Evolutionary conservation across 2,888 invertebrate species (phyloP), one percentile per base, ranked within the genome.

Genomic region (Rapana venosa): DNA sequence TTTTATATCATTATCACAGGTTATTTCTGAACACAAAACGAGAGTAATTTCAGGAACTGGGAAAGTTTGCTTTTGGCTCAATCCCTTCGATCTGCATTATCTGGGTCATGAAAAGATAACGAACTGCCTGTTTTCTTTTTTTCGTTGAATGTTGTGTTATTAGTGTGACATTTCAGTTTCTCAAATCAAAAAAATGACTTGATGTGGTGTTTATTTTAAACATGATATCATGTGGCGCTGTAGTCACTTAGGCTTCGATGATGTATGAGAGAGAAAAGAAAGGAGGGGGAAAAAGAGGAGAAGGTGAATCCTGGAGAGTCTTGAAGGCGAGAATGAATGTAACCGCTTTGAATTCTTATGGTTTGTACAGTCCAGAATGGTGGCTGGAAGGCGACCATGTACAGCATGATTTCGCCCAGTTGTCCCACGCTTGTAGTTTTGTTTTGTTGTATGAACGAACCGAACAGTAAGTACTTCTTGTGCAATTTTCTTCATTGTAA

Each of bases 1-100:
- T n/a, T 74, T 74, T n/a, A 74, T 74, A 74, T 74, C 74, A 26
- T 74, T 74, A 74, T 74, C n/a, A 74, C 74, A 74, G n/a, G 74
- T 74, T 22, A 74, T 74, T 74, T 26, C n/a, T n/a, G 26, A 74
- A 74, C 74, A n/a, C 30, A n/a, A 74, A 74, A 74, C 74, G n/a
- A n/a, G 74, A 74, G 74, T 74, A 26, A 74, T n/a, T 74, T 74
- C 74, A 74, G n/a, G 74, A 35, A 32, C 79, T 35, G 79, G 35
- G 32, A 79, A 79, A 26, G 20, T 20, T 17, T 35, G 15, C 32
- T 35, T 35, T 35, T 79, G 79, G 79, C 35, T 79, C 35, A 32
- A 79, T 20, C 32, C 35, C 15, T 30, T 35, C 5, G 20, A 35
- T 6, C 79, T 79, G 32, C 35, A 79, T 79, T 79, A 17, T 32